Base-by-base conservation (phyloP, 2,113 vertebrate genomes). In the Vulpes ferrilata region DNA sequence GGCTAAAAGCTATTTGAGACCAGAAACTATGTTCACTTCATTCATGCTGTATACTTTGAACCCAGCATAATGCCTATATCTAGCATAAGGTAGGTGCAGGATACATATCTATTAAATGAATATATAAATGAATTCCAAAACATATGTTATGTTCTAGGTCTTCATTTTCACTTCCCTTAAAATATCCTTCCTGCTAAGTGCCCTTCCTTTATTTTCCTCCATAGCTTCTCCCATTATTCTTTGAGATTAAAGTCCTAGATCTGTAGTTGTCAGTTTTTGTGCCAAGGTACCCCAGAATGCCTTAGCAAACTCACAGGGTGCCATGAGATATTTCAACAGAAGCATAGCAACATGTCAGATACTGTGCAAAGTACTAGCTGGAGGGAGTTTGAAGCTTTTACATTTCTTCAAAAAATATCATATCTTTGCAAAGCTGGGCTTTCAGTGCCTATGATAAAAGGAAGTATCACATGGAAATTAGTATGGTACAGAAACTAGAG, bases 91-190 rank as follows among this genome's bases (percentile, higher is more conserved):
- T 48, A 65, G 22, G 48, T 69, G 7, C 51, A 90, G 80, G 76
- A n/a, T 76, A 88, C 93, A 43, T 80, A 95, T 11, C 57, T 76
- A 7, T 30, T 76, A 11, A 91, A 92, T 59, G 0, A 69, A 69
- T 92, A 19, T 73, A 67, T 93, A 69, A 90, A 30, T 53, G 2
- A 65, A 87, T 80, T 78, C 88, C 1, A 65, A 97, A 95, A 38
- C 62, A 25, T n/a, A 62, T 35, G 4, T 17, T 87, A 22, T 35
- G 16, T 65, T 82, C 71, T 81, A 16, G 3, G 43, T 82, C 73
- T 88, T 90, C 4, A 57, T 64, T 83, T 96, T 90, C n/a, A 86
- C 9, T 81, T 69, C 22, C 90, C 86, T 79, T 3, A 84, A 92
- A 86, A 67, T 38, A 76, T 10, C 4, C 27, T 67, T 64, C 25